A percentile compares a stretch with the other conserved stretches of the same genome.
Evolutionary conservation across 37 sponge, comb jelly and placozoan species (phyloP).

Genomic region (Diacarnus erythraeanus): DNA sequence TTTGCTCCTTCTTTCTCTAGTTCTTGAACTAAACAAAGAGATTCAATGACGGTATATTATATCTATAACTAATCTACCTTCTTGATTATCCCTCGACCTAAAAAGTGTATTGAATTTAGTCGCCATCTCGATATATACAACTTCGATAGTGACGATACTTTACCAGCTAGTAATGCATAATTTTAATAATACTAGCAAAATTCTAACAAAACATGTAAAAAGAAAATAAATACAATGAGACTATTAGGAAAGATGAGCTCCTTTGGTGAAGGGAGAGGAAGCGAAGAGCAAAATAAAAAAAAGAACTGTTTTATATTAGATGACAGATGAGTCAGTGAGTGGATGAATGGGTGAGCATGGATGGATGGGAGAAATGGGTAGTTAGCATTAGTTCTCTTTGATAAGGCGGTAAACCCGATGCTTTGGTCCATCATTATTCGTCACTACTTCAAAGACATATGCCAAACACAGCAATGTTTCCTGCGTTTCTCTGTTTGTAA

Average conservation of each 20-base stretch:
- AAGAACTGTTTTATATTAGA: no score
- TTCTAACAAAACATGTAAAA: neutral
- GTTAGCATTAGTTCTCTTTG: conserved; percentile 19
- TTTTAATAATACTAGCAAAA: no score
- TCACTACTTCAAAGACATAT: conserved; percentile 94
- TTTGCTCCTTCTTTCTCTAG: conserved; percentile 62
- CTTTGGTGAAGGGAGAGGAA: neutral
- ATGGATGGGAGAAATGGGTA: neutral
- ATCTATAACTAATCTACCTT: conserved; percentile 14
- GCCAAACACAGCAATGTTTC: conserved; percentile 96
- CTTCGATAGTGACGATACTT: neutral
- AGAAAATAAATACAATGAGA: neutral
- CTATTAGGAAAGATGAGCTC: no score
- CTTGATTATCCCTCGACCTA: conserved; percentile 38
- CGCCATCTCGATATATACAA: neutral
- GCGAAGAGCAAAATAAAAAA: no score
- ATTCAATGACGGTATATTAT: neutral
- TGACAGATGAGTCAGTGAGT: neutral
- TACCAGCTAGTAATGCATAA: neutral
- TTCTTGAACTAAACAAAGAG: conserved; percentile 38
- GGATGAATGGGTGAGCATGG: neutral
- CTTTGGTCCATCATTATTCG: conserved; percentile 70
- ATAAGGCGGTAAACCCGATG: conserved; percentile 83
- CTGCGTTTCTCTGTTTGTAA: conserved; percentile 89
- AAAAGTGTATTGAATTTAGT: conserved; percentile 38